A percentile compares a stretch with the other conserved stretches of the same genome.
Evolutionary conservation across 2,888 invertebrate genomes (phyloP).

Genomic region (Philaethria dido): DNA sequence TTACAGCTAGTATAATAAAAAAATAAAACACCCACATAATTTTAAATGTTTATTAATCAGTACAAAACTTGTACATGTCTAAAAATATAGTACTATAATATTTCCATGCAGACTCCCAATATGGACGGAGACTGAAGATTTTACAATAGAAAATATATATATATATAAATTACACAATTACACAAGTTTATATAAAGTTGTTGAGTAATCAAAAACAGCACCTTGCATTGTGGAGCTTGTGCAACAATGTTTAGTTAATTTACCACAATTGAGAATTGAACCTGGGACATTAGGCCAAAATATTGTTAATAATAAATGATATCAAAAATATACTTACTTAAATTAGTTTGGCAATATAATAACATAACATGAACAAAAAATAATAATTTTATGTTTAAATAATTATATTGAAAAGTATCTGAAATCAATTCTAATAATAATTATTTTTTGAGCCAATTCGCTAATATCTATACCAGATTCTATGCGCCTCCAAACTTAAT

Average conservation of each 20-base stretch:
- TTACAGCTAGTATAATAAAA: too few relatives aligned
- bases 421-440: background rate
- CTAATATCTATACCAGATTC: background rate
- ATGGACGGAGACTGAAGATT: slow-evolving; percentile 43
- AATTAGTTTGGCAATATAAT: slow-evolving; percentile 4
- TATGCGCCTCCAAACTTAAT: slow-evolving; percentile 7
- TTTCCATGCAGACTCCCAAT: slow-evolving; percentile 41
- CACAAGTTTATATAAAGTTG: slow-evolving; percentile 10
- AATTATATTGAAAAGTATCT: background rate
- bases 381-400: too few relatives aligned
- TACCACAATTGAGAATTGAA: background rate
- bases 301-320: background rate
- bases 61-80: slow-evolving; percentile 46
- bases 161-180: too few relatives aligned
- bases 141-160: slow-evolving; percentile 19
- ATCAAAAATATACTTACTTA: background rate
- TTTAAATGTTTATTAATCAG: slow-evolving; percentile 38
- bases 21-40: slow-evolving; percentile 12
- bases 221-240: slow-evolving; percentile 21
- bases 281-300: background rate
- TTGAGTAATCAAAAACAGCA: slow-evolving; percentile 32
- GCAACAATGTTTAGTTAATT: background rate
- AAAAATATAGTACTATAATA: slow-evolving; percentile 44
- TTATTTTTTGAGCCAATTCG: background rate
- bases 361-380: too few relatives aligned